phyloP scores from a whole-genome alignment of 2,888 invertebrate species.

The Pycnomerus fuliginosus region DNA sequence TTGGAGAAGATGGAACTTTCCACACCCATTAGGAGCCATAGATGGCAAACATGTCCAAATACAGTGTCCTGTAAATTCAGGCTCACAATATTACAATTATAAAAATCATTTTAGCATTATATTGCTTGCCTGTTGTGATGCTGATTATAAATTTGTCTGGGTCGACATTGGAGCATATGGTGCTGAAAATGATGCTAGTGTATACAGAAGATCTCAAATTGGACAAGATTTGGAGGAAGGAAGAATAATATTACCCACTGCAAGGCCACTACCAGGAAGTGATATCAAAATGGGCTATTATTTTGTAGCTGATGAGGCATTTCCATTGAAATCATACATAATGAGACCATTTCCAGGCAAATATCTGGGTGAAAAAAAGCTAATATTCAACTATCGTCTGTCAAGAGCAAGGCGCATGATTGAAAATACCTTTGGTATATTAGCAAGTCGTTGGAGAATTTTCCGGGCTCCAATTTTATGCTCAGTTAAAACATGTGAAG shows the following conservation, averaged over 20 bases:
- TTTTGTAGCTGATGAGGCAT: no score
- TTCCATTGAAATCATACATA: no score
- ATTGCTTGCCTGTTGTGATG: not conserved
- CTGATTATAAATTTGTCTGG: not conserved
- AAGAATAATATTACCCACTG: not conserved
- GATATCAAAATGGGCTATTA: no score
- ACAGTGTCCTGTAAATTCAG: not conserved
- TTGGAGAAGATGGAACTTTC: constrained; percentile 3
- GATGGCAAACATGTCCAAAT: not conserved
- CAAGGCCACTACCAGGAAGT: not conserved
- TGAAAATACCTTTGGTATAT: no score
- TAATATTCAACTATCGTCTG: no score
- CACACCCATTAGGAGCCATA: constrained; percentile 1
- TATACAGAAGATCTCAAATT: not conserved
- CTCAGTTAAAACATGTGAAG: no score
- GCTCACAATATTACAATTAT: not conserved
- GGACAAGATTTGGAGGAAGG: not conserved
- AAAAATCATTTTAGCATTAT: not conserved
- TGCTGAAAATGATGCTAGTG: not conserved
- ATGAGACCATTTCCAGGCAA: no score
- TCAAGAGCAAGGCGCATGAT: no score
- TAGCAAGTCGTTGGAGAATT: no score
- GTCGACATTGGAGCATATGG: not conserved
- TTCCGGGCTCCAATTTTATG: no score
- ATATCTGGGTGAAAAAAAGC: no score